phyloP scores from a whole-genome alignment of 2,113 vertebrate species.

The Hystrix brachyura region DNA sequence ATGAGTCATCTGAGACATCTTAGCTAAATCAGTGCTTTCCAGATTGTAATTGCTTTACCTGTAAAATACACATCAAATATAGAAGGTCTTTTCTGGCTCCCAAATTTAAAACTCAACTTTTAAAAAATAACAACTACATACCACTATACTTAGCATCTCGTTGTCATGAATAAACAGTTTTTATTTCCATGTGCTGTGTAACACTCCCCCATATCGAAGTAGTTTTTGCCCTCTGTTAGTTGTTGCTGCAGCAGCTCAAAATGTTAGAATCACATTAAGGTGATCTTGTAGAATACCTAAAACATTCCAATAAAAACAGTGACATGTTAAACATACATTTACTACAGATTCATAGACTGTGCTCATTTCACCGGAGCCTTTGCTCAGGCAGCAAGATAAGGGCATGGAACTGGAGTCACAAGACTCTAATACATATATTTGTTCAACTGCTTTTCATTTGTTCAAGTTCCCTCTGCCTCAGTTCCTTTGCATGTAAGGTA shows the following conservation, averaged over 20 bases:
- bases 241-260: neutral
- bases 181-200: neutral
- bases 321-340: neutral
- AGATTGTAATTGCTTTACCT: neutral
- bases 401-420: neutral
- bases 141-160: neutral
- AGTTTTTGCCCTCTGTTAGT: neutral
- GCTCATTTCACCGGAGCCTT: neutral
- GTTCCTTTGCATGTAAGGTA: neutral
- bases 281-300: neutral
- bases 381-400: neutral
- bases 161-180: neutral
- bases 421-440: neutral
- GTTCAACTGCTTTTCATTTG: neutral
- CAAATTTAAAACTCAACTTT: neutral
- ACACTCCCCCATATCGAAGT: neutral
- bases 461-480: neutral
- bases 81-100: neutral
- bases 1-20: neutral
- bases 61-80: neutral
- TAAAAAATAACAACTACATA: neutral
- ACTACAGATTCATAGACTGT: neutral
- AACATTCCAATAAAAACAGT: neutral
- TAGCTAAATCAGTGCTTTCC: neutral
- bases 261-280: neutral